Conservation (phyloP, 1,140 invertebrate species). For the Scaptomyza pallida region DNA sequence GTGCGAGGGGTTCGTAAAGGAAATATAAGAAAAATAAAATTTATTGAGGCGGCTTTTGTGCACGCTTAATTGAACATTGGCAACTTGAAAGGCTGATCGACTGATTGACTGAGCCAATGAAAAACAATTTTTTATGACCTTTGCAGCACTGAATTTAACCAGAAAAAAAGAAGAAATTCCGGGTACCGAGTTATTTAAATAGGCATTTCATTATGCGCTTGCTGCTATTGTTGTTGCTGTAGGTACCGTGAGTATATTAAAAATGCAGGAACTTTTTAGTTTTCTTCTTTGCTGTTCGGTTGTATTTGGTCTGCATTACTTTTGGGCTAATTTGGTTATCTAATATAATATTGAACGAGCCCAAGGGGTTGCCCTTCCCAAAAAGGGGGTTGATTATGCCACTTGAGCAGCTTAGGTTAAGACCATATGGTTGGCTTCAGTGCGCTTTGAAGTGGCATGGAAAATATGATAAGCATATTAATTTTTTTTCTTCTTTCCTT, state of each 20-base stretch:
- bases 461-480: conserved; percentile 68
- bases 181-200: conserved; percentile 68
- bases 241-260: conserved; percentile 46
- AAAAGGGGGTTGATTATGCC: conserved; percentile 59
- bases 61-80: conserved; percentile 80
- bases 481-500: conserved; percentile 12
- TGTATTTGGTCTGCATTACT: conserved; percentile 31
- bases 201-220: conserved; percentile 64
- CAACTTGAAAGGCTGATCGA: conserved; percentile 71
- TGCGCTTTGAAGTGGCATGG: conserved; percentile 68
- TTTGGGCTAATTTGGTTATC: conserved; percentile 48
- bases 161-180: conserved; percentile 28
- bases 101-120: conserved; percentile 70
- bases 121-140: conserved; percentile 64
- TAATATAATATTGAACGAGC: conserved; percentile 30
- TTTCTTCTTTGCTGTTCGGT: conserved; percentile 8
- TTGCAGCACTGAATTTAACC: conserved; percentile 21
- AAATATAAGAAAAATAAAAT: conserved; percentile 48
- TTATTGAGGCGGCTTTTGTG: conserved; percentile 65
- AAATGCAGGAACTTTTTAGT: conserved; percentile 59
- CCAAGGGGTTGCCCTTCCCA: conserved; percentile 33
- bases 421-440: conserved; percentile 63
- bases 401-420: conserved; percentile 71
- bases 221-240: conserved; percentile 38
- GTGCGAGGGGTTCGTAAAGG: conserved; percentile 46